Conservation (phyloP, 2,113 vertebrate species). For the Tragelaphus buxtoni region DNA sequence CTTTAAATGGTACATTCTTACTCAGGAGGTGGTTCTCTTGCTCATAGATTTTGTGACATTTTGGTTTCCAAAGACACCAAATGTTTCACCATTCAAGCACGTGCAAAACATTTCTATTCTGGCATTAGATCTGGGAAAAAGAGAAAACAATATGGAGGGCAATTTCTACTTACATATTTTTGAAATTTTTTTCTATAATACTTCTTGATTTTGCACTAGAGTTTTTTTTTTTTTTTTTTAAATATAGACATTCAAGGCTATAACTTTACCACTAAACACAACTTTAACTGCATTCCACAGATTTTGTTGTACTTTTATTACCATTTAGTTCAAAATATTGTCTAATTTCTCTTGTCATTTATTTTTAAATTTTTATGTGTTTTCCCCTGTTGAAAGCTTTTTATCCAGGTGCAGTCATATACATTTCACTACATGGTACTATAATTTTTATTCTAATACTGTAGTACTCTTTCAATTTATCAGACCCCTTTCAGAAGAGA, state of each 20-base stretch:
- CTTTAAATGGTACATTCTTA: not conserved
- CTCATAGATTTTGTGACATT: not conserved
- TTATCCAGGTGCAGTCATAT: not conserved
- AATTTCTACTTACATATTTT: constrained; percentile 7
- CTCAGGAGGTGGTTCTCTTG: not conserved
- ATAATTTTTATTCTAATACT: constrained; percentile 10
- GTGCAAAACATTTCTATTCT: not conserved
- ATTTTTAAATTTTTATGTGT: not conserved
- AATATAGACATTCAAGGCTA: not conserved
- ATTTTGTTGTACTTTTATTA: constrained; percentile 37
- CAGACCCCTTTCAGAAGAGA: not conserved
- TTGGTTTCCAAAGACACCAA: not conserved
- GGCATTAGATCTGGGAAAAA: constrained; percentile 14
- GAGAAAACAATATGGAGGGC: not conserved
- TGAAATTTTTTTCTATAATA: not conserved
- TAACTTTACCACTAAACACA: not conserved
- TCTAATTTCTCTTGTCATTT: constrained; percentile 17
- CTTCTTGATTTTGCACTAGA: not conserved
- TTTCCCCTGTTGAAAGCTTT: not conserved
- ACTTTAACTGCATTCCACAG: not conserved
- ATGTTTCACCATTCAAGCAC: not conserved
- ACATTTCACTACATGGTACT: not conserved
- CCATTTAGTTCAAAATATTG: constrained; percentile 12
- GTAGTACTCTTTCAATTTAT: not conserved
- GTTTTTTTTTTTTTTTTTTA: not conserved